Evolutionary conservation across 2,113 vertebrate species (phyloP).

Genomic region (Notiomystis cincta): DNA sequence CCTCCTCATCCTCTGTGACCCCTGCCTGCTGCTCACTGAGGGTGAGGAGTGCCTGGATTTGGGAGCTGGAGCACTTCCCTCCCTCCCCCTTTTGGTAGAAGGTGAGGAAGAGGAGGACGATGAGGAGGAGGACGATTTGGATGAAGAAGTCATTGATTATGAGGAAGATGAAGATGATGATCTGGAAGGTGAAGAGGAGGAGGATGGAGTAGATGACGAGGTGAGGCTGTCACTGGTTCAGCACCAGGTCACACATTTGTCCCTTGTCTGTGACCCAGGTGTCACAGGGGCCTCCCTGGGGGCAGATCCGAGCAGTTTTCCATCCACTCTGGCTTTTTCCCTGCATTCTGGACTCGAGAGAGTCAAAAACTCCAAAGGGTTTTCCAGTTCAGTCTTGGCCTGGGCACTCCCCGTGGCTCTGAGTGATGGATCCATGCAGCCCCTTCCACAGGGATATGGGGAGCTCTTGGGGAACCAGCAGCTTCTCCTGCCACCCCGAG

Average conservation of each 20-base stretch:
- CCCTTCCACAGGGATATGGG: fast-evolving
- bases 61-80: neutral
- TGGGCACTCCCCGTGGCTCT: neutral
- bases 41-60: fast-evolving
- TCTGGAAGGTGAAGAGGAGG: constrained; percentile 70
- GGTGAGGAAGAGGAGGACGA: constrained; percentile 68
- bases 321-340: neutral
- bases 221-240: neutral
- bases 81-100: neutral
- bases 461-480: neutral
- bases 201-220: constrained; percentile 73
- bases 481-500: neutral
- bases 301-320: neutral
- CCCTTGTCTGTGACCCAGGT: neutral
- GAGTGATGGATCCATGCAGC: neutral
- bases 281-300: neutral
- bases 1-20: neutral
- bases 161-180: constrained; percentile 82
- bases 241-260: fast-evolving
- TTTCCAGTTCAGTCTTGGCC: neutral
- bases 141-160: constrained; percentile 75
- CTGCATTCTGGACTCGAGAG: fast-evolving
- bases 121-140: constrained; percentile 62
- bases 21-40: neutral
- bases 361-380: neutral